Base-by-base conservation (phyloP, 2,797 vertebrate genomes). In the Thaleichthys pacificus region DNA sequence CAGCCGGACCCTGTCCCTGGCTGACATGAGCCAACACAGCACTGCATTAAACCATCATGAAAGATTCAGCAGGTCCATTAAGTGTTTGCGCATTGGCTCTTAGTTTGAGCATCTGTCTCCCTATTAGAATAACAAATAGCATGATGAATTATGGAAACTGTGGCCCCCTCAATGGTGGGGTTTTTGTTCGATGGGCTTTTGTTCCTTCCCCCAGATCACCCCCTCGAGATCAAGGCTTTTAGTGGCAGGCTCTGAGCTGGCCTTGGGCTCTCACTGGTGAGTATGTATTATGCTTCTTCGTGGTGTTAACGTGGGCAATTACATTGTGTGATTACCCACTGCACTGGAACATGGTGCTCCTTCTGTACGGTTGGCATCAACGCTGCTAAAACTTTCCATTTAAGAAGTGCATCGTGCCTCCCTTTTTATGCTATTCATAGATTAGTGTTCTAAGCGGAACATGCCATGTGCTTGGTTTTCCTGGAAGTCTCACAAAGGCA, bases 71-170 rank as follows among this genome's bases (percentile, higher is more conserved):
- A 30, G 75, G 62, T 78, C 68, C 35, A 77, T 76, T 77, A 70
- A 75, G 70, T 60, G 70, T 75, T 79, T 68, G 69, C 28, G 70
- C 63, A 79, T 66, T 32, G 60, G 0, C 28, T 49, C 56, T 35
- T 35, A 35, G 7, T 35, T 51, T 26, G 35, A n/a, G 61, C 49
- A 35, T 14, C 54, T 12, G 67, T 69, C 35, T 26, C 58, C 42
- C 28, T 26, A 78, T 68, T 62, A 67, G 77, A 79, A 75, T 78
- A 69, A 66, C 73, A 63, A 66, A 81, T 71, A 74, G 66, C 77
- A 47, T 63, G 71, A 82, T 87, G 75, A 78, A 83, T 89, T 76
- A 89, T 86, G 73, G 61, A 84, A 22, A 66, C n/a, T n/a, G 30
- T 32, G 51, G 28, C 72, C 22, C 60, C 38, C 67, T 21, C 74